These are phyloP conservation scores for Diplogasteroides magnus DNA, from an alignment of 1,140 invertebrate genomes.

Conservation along the genomic window DNA sequence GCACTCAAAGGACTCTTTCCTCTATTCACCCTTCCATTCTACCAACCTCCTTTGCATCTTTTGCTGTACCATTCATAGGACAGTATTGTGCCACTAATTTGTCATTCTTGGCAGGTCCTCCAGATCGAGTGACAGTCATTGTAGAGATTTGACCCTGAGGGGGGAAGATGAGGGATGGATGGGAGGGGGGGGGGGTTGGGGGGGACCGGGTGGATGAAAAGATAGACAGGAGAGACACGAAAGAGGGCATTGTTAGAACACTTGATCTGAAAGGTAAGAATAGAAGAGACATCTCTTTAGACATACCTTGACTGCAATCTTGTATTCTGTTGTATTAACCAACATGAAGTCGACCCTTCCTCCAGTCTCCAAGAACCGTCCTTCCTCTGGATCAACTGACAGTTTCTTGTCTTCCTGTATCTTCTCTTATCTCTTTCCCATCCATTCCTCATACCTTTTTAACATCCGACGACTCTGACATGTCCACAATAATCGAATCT, in stretches of 20 bases:
- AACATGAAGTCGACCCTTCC: background rate
- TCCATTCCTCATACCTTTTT: too few species aligned
- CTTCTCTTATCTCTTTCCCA: too few species aligned
- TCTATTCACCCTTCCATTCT: background rate
- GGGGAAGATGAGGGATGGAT: background rate
- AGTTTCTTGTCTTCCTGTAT: background rate
- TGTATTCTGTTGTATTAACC: background rate
- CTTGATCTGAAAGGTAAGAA: background rate
- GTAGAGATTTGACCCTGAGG: background rate
- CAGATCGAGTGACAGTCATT: background rate
- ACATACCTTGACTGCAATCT: background rate
- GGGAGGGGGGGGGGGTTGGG: background rate
- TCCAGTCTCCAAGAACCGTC: background rate
- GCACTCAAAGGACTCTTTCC: background rate
- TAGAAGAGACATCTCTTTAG: background rate
- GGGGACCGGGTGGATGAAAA: background rate
- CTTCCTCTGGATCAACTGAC: background rate
- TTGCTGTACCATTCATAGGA: background rate
- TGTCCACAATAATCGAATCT: too few species aligned
- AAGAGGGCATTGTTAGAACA: background rate
- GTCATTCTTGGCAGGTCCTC: background rate
- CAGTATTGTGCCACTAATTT: background rate
- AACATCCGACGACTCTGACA: too few species aligned
- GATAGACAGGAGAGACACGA: background rate
- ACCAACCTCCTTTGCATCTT: background rate